Conservation (phyloP, 2,888 invertebrate species). For the Sinentomon sp. region DNA sequence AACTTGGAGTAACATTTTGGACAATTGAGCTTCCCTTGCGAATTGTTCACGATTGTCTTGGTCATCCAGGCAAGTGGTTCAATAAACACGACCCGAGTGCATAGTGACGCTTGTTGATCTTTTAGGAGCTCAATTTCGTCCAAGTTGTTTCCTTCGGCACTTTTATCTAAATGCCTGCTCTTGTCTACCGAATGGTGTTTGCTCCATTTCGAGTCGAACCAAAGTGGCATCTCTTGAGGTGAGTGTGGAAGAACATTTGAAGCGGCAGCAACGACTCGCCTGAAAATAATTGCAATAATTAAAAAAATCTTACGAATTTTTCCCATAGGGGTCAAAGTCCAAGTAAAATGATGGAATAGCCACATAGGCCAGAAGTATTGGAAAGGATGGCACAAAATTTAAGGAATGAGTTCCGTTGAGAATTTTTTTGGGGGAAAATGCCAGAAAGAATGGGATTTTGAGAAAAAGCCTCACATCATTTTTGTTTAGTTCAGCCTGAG, state of each 20-base stretch:
- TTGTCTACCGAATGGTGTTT: constrained; percentile 6
- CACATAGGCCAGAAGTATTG: too few species aligned
- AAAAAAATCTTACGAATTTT: too few species aligned
- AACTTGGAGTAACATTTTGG: constrained; percentile 59
- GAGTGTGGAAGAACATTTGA: constrained; percentile 47
- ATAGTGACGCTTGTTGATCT: constrained; percentile 24
- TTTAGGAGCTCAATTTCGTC: constrained; percentile 11
- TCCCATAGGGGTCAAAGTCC: too few species aligned
- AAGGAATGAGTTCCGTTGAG: too few species aligned
- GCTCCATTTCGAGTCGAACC: constrained; percentile 23
- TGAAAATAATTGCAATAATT: constrained; percentile 14
- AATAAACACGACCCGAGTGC: constrained; percentile 50
- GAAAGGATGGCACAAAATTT: too few species aligned
- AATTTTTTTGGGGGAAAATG: too few species aligned
- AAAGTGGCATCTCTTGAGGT: constrained; percentile 25
- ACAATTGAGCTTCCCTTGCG: constrained; percentile 57
- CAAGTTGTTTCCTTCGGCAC: constrained; percentile 15
- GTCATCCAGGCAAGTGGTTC: constrained; percentile 79
- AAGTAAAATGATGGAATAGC: too few species aligned
- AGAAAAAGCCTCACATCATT: too few species aligned
- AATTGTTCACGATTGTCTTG: constrained; percentile 32
- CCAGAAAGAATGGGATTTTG: too few species aligned
- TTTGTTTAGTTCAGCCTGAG: too few species aligned
- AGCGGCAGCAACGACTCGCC: constrained; percentile 49
- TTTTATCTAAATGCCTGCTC: constrained; percentile 8